These are phyloP conservation scores for Drosophila hydei DNA, from an alignment of 1,140 invertebrate species.

Conservation along the genomic window DNA sequence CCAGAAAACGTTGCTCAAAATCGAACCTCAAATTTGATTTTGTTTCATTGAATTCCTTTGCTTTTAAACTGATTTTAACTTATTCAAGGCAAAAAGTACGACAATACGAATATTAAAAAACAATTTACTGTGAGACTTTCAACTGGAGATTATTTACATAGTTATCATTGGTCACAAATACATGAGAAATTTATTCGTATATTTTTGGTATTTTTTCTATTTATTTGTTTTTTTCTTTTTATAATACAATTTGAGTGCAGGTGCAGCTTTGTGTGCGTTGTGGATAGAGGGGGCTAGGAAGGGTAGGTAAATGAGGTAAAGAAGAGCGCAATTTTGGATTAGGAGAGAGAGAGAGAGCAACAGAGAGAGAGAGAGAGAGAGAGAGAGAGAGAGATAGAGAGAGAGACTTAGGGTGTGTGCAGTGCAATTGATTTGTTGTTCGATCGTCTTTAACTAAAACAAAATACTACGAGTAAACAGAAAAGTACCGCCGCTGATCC, in stretches of 20 bases:
- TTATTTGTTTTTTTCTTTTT: slow-evolving; percentile 4
- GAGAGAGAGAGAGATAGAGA: slow-evolving; percentile 8
- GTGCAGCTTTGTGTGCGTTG: no score
- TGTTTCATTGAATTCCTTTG: slow-evolving; percentile 8
- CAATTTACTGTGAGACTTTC: slow-evolving; percentile 26
- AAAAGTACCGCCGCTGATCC: slow-evolving; percentile 23
- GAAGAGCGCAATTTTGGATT: no score
- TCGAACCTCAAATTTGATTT: slow-evolving; percentile 1
- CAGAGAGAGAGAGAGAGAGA: neutral
- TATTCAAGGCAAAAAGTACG: slow-evolving; percentile 48
- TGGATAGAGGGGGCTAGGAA: no score
- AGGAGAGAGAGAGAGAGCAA: neutral
- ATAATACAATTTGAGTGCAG: no score
- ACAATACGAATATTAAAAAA: slow-evolving; percentile 35
- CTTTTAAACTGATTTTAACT: slow-evolving; percentile 65
- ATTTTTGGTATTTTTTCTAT: slow-evolving; percentile 11
- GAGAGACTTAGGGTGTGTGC: slow-evolving; percentile 8
- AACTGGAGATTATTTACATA: slow-evolving; percentile 51
- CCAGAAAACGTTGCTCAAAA: neutral
- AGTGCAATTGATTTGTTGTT: slow-evolving; percentile 32
- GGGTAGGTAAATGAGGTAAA: no score
- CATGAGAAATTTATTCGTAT: slow-evolving; percentile 10
- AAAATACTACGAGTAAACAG: slow-evolving; percentile 12
- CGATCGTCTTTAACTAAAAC: slow-evolving; percentile 30
- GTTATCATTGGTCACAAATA: slow-evolving; percentile 29